A percentile compares a stretch with the other conserved stretches of the same genome.
phyloP scores from a whole-genome alignment of 2,797 vertebrate species.

The Paramormyrops hopkinsi region DNA sequence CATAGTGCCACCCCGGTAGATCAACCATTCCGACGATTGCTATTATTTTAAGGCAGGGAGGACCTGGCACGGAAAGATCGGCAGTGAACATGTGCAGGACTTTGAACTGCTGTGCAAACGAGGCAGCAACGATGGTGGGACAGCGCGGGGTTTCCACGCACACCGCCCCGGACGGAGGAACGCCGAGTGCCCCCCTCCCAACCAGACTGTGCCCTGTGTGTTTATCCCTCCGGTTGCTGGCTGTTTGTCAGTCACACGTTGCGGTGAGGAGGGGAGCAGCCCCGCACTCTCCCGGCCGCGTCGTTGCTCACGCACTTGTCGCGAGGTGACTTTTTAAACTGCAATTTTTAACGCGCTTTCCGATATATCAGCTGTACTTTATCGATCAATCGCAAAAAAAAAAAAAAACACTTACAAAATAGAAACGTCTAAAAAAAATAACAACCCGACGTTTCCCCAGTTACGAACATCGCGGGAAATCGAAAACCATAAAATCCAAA shows the following conservation, averaged over 20 bases:
- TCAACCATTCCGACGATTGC: neutral
- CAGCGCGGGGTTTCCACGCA: neutral
- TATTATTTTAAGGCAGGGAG: neutral
- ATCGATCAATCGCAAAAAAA: neutral
- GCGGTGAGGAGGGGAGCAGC: neutral
- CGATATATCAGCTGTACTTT: neutral
- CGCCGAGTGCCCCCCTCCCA: neutral
- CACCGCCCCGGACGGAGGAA: neutral
- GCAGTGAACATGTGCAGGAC: neutral
- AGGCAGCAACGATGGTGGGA: neutral
- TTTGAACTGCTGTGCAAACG: neutral
- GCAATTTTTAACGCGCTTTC: neutral
- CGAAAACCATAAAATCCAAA: neutral
- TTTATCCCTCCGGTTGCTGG: neutral
- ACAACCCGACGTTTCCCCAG: neutral
- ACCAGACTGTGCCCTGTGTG: neutral
- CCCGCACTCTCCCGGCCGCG: neutral
- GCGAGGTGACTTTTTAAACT: neutral
- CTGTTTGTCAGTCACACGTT: neutral
- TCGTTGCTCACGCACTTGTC: neutral
- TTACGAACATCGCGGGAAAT: neutral
- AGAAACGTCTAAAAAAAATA: neutral
- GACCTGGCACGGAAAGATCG: neutral
- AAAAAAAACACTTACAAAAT: neutral
- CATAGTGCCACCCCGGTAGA: neutral